These are phyloP conservation scores for Epirrita christyi DNA, from an alignment of 2,888 invertebrate species.

Conservation along the genomic window DNA sequence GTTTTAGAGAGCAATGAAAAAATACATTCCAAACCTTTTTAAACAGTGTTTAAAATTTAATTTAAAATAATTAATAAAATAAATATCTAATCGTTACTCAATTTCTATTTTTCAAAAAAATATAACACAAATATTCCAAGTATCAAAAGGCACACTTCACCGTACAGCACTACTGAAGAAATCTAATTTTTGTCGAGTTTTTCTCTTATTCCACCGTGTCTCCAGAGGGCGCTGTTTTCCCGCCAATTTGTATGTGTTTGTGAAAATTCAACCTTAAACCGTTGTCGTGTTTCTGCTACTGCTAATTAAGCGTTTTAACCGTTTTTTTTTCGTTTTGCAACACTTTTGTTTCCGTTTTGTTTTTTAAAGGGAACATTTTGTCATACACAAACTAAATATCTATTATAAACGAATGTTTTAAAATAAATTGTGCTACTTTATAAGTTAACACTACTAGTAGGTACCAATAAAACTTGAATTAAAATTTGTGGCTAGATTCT, in stretches of 20 bases:
- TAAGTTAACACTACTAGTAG: no score
- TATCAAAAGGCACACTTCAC: conserved; percentile 55
- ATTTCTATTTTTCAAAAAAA: no score
- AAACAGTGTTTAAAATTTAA: no score
- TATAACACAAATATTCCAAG: no score
- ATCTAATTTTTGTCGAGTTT: conserved; percentile 82
- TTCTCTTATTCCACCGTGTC: conserved; percentile 69
- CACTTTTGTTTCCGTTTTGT: conserved; percentile 18
- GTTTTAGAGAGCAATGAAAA: no score
- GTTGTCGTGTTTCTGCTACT: conserved; percentile 56
- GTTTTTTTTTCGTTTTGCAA: conserved; percentile 28
- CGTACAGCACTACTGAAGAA: conserved; percentile 59
- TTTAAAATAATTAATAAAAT: no score
- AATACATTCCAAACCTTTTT: no score
- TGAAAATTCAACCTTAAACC: conserved; percentile 71
- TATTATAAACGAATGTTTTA: no score
- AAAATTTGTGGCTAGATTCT: no score
- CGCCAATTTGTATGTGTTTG: conserved; percentile 81
- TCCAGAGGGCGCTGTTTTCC: conserved; percentile 65
- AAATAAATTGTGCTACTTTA: no score
- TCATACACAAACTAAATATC: neutral
- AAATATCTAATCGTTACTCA: no score
- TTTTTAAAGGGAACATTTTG: conserved; percentile 1
- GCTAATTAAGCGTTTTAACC: conserved; percentile 51
- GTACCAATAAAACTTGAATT: neutral